Evolutionary conservation across 2,888 invertebrate species (phyloP).

Genomic region (Galerucella pusilla): DNA sequence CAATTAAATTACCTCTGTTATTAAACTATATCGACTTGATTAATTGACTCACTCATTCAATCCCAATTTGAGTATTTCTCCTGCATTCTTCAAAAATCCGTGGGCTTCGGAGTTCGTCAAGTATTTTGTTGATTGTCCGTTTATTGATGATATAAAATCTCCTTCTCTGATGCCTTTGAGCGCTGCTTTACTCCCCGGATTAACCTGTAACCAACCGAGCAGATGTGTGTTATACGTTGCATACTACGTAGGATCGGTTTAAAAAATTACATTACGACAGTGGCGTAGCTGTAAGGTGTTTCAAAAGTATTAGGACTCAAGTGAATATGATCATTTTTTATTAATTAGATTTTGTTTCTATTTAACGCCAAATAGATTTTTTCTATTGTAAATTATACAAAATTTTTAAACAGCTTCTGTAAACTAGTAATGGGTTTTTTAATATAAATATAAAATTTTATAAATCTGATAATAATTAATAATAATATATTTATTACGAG

Average conservation of each 20-base stretch:
- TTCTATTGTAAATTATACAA: too few relatives aligned
- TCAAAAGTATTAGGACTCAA: too few relatives aligned
- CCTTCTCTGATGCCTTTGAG: conserved; percentile 83
- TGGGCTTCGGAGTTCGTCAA: conserved; percentile 80
- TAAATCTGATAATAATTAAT: too few relatives aligned
- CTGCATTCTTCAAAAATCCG: conserved; percentile 77
- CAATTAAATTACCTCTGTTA: neutral
- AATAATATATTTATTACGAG: too few relatives aligned
- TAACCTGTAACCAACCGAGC: conserved; percentile 74
- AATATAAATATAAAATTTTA: too few relatives aligned
- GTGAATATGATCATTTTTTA: neutral
- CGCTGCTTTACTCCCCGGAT: conserved; percentile 88
- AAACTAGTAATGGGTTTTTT: too few relatives aligned
- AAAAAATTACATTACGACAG: neutral
- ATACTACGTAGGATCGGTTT: conserved; percentile 6
- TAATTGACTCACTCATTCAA: conserved; percentile 77
- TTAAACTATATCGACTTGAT: neutral
- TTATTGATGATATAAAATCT: conserved; percentile 83
- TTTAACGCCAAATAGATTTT: too few relatives aligned
- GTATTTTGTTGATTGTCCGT: conserved; percentile 75
- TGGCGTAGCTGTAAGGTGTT: neutral
- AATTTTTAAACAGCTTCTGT: too few relatives aligned
- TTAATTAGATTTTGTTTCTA: too few relatives aligned
- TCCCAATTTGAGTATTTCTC: conserved; percentile 74
- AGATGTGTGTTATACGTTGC: conserved; percentile 36